Evolutionary conservation across 2,797 vertebrate species (phyloP).

Genomic region (Crocodylus rhombifer): DNA sequence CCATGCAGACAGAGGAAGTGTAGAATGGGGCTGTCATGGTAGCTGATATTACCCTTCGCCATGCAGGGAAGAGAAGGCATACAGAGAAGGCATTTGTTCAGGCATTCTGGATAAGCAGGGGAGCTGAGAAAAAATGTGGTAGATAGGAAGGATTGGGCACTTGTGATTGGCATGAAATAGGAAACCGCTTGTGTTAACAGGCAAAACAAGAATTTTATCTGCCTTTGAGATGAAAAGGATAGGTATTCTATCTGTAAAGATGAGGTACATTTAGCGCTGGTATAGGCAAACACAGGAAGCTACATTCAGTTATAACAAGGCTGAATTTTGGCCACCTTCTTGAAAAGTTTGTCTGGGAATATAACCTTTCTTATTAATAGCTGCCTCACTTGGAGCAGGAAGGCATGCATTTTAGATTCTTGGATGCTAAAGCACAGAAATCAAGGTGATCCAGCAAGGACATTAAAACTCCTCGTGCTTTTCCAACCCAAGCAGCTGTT

Average conservation of each 20-base stretch:
- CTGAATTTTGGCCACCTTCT: slow-evolving; percentile 26
- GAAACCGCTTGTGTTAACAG: background rate
- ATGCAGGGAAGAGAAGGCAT: too few relatives aligned
- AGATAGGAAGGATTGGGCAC: background rate
- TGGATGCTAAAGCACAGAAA: background rate
- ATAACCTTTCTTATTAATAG: slow-evolving; percentile 32
- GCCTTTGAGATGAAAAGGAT: background rate
- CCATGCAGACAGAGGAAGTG: too few relatives aligned
- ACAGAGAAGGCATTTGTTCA: too few relatives aligned
- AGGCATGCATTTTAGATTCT: slow-evolving; percentile 5
- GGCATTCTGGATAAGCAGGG: too few relatives aligned
- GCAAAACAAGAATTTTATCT: background rate
- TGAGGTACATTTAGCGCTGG: background rate
- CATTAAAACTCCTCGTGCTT: background rate
- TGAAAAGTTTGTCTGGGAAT: slow-evolving; percentile 38
- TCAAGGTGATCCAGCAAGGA: background rate
- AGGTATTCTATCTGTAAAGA: background rate
- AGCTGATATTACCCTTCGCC: too few relatives aligned
- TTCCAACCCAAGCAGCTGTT: background rate
- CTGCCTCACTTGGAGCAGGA: slow-evolving; percentile 18
- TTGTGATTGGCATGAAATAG: background rate
- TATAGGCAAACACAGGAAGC: slow-evolving; percentile 48
- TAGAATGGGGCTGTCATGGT: too few relatives aligned
- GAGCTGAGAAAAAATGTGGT: background rate
- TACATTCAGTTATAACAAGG: background rate